Evolutionary conservation across 2,797 vertebrate genomes (phyloP), one percentile per base, ranked within the genome.

Genomic region (Morus bassanus): DNA sequence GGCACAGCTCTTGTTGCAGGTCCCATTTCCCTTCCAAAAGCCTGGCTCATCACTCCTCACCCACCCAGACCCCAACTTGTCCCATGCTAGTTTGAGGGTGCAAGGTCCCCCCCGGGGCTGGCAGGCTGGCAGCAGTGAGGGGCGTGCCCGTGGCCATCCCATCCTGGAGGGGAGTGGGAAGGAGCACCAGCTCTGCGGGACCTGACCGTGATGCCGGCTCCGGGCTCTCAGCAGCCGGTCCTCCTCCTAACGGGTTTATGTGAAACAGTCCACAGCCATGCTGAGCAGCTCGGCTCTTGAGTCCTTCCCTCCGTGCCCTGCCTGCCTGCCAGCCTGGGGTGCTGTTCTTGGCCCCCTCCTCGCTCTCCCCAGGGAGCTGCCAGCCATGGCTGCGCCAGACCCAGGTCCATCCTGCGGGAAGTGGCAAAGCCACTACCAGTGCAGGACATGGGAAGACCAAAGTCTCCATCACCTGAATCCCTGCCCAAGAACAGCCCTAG

Each of bases 191-290:
- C 33, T 45, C 48, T 4, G 13, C 2, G 24, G 70, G 35, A 67
- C 53, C 45, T 13, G 45, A 6, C 14, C 1, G 0, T 33, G 64
- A 23, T 0, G 2, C 13, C 0, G 21, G 53, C 41, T 30, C 43
- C 6, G 5, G 23, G 53, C 33, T 53, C 64, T 33, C 4, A 2
- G 33, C 30, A 35, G 19, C 50, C 37, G 7, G 14, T 65, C 39
- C 25, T 35, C 9, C 25, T 35, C 31, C 51, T 19, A 3, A 22
- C 1, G 5, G 31, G 54, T 18, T 19, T 18, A 13, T 7, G 16
- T 19, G 39, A 15, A 25, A 17, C 12, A 8, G 39, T 6, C 51
- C 30, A 5, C 17, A 19, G 69, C 28, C 7, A 3, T 7, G n/a
- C 43, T 13, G 43, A 46, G 39, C 28, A 35, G 22, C 16, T 25